Evolutionary conservation across 2,888 invertebrate species (phyloP).

Genomic region (Lathronympha strigana): DNA sequence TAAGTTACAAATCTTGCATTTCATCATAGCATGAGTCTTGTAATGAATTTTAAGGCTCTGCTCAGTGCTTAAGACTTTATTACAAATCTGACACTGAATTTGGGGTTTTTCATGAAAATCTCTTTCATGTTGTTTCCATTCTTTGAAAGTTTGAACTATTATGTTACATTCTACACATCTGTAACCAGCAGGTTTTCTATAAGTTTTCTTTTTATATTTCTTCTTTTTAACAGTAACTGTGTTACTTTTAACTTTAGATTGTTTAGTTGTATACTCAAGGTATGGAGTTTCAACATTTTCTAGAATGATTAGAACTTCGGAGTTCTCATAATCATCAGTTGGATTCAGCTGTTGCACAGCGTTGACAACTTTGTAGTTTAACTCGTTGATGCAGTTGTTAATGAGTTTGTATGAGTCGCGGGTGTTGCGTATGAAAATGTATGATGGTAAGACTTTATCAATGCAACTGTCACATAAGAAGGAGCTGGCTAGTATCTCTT

Average conservation of each 20-base stretch:
- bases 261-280: conserved; percentile 5
- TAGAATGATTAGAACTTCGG: conserved; percentile 61
- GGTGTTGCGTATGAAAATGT: conserved; percentile 59
- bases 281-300: conserved; percentile 52
- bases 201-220: conserved; percentile 17
- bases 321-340: conserved; percentile 46
- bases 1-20: conserved; percentile 57
- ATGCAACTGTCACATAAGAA: conserved; percentile 57
- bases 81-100: conserved; percentile 56
- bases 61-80: conserved; percentile 56
- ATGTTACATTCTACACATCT: conserved; percentile 38
- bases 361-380: conserved; percentile 58
- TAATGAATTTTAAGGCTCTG: conserved; percentile 61
- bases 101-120: conserved; percentile 53
- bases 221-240: conserved; percentile 34
- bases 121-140: conserved; percentile 40
- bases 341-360: conserved; percentile 52
- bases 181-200: conserved; percentile 35
- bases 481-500: conserved; percentile 52
- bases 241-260: conserved; percentile 24
- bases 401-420: conserved; percentile 57
- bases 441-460: conserved; percentile 59
- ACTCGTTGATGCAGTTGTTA: conserved; percentile 54
- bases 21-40: conserved; percentile 53
- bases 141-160: conserved; percentile 43